Evolutionary conservation across 2,888 invertebrate species (phyloP).

Genomic region (Fragum sueziense): DNA sequence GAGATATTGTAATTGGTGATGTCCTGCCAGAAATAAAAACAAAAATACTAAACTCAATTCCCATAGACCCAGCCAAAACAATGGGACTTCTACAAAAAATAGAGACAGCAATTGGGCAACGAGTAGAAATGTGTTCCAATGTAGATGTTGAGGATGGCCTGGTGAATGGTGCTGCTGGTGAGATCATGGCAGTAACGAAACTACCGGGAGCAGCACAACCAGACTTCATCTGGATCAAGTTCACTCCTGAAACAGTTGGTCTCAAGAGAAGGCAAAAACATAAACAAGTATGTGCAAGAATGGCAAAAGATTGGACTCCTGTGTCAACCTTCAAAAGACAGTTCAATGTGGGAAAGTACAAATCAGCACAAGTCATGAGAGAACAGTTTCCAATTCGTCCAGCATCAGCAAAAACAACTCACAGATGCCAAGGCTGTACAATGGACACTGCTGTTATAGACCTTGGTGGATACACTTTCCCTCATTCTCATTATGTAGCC

Average conservation of each 20-base stretch:
- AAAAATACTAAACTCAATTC: constrained; percentile 1
- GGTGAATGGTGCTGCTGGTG: constrained; percentile 40
- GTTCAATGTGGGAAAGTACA: constrained; percentile 40
- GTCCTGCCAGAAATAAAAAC: neutral
- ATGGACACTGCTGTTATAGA: constrained; percentile 38
- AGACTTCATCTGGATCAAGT: constrained; percentile 7
- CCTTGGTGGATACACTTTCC: constrained; percentile 19
- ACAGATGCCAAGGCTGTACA: constrained; percentile 51
- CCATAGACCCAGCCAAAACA: neutral
- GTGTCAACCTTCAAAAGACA: constrained; percentile 30
- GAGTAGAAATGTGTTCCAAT: constrained; percentile 39
- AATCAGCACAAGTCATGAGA: constrained; percentile 28
- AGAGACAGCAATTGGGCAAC: constrained; percentile 25
- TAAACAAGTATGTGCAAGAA: too few relatives aligned
- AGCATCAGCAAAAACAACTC: constrained; percentile 36
- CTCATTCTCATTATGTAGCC: constrained; percentile 48
- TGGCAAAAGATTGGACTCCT: constrained; percentile 23
- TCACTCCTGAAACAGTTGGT: neutral
- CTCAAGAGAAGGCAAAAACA: neutral
- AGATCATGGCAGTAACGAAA: constrained; percentile 9
- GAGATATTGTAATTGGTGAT: constrained; percentile 16
- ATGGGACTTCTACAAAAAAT: constrained; percentile 11
- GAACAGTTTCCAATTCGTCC: constrained; percentile 39
- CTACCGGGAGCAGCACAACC: neutral
- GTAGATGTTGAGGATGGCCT: constrained; percentile 51